These are phyloP conservation scores for Diploptera punctata DNA, from an alignment of 2,888 invertebrate species.

Conservation along the genomic window DNA sequence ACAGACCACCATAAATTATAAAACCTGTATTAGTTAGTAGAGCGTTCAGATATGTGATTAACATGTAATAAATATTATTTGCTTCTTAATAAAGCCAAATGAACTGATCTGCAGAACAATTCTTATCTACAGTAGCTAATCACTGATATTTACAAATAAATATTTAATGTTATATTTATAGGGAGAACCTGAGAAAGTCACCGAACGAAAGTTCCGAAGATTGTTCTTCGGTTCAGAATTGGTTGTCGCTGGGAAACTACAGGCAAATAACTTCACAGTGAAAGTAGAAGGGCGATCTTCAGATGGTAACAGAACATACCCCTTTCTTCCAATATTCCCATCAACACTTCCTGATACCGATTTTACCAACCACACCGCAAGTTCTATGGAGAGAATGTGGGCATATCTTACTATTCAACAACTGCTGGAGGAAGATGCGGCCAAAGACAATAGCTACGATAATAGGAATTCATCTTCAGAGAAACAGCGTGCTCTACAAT, in stretches of 20 bases:
- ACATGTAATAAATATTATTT: not conserved
- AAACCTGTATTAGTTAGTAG: not conserved
- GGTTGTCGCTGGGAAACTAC: slow-evolving; percentile 64
- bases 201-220: slow-evolving; percentile 63
- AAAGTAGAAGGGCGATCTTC: slow-evolving; percentile 20
- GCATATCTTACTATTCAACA: slow-evolving; percentile 72
- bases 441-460: not conserved
- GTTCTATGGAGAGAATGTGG: slow-evolving; percentile 66
- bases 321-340: not conserved
- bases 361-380: not conserved
- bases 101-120: not conserved
- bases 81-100: not conserved
- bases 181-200: slow-evolving; percentile 60
- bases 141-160: not conserved
- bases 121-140: not conserved
- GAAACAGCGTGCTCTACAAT: slow-evolving; percentile 54
- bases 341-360: not conserved
- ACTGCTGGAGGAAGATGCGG: slow-evolving; percentile 53
- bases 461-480: not conserved
- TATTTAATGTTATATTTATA: slow-evolving; percentile 44
- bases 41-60: not conserved
- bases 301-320: not conserved
- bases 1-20: too few species aligned
- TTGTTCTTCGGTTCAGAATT: slow-evolving; percentile 68
- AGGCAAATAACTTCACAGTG: not conserved